Percentiles rank a stretch among this genome's conserved stretches.
phyloP scores from a whole-genome alignment of 1,140 invertebrate genomes.

The Lutraria rhynchaena region DNA sequence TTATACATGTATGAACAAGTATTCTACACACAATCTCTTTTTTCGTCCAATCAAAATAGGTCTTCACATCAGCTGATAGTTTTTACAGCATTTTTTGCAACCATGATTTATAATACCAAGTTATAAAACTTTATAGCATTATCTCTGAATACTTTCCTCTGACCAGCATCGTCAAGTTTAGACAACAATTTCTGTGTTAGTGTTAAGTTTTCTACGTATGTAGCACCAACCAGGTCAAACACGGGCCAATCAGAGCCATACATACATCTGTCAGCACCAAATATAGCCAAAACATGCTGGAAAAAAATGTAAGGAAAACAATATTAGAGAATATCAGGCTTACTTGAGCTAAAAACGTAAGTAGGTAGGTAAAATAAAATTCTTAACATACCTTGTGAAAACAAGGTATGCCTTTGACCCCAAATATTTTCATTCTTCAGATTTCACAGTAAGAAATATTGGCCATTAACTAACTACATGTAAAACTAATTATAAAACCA shows the following conservation, averaged over 20 bases:
- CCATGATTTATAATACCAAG: slow-evolving; percentile 49
- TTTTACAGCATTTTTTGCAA: too few species aligned
- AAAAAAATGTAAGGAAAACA: slow-evolving; percentile 16
- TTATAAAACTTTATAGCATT: slow-evolving; percentile 67
- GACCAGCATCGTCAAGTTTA: slow-evolving; percentile 52
- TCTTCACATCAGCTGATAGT: too few species aligned
- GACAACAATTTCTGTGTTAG: slow-evolving; percentile 54
- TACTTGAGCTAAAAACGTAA: background rate
- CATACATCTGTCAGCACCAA: slow-evolving; percentile 66
- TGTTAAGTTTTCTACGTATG: slow-evolving; percentile 60
- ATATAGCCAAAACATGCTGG: slow-evolving; percentile 66
- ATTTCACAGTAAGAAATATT: too few species aligned
- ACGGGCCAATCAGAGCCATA: slow-evolving; percentile 74
- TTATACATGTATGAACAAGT: too few species aligned
- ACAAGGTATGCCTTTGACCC: too few species aligned
- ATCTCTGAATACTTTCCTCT: slow-evolving; percentile 62
- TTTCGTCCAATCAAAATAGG: too few species aligned
- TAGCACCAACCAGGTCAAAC: slow-evolving; percentile 57
- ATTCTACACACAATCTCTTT: too few species aligned
- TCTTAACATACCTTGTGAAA: background rate
- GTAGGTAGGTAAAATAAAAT: background rate
- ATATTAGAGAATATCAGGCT: background rate
- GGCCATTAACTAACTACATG: too few species aligned
- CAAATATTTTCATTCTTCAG: too few species aligned
- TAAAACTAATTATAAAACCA: too few species aligned